phyloP scores from a whole-genome alignment of 2,888 invertebrate genomes.

The Drosophila diplacantha region DNA sequence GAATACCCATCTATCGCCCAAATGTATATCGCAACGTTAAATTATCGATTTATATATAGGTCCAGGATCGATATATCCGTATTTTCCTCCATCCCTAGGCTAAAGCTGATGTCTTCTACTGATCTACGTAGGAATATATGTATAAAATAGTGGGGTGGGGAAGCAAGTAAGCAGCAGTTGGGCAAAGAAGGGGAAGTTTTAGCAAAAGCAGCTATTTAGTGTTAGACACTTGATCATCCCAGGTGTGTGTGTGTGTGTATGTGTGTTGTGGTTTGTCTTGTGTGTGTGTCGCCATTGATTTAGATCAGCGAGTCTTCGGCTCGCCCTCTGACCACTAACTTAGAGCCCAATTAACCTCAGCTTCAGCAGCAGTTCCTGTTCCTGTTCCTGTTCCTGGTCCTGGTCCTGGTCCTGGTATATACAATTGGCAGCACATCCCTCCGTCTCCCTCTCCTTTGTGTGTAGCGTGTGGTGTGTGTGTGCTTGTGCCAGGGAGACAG shows the following conservation, averaged over 20 bases:
- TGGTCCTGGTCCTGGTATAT: conserved; percentile 36
- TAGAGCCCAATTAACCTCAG: conserved; percentile 1
- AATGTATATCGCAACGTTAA: background rate
- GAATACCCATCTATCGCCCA: background rate
- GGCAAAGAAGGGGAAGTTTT: conserved; percentile 18
- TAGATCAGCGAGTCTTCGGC: background rate
- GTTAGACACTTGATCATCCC: conserved; percentile 56
- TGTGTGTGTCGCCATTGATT: conserved; percentile 37
- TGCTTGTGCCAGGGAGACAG: conserved; percentile 21
- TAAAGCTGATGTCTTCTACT: conserved; percentile 11
- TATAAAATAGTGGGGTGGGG: background rate
- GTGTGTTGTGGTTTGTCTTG: conserved; percentile 19
- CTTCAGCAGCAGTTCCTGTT: conserved; percentile 12
- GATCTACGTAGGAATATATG: conserved; percentile 29
- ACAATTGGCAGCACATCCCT: conserved; percentile 46
- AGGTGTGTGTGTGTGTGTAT: conserved; percentile 36
- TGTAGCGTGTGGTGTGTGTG: background rate
- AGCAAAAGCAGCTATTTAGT: conserved; percentile 49
- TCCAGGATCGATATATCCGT: background rate
- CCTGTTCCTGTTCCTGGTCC: background rate
- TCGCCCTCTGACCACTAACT: background rate
- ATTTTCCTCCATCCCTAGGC: background rate
- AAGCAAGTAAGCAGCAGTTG: conserved; percentile 16
- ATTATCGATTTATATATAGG: background rate
- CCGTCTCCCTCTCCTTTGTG: background rate